Evolutionary conservation across 2,113 vertebrate species (phyloP).

Genomic region (Corythornis madagascariensis): DNA sequence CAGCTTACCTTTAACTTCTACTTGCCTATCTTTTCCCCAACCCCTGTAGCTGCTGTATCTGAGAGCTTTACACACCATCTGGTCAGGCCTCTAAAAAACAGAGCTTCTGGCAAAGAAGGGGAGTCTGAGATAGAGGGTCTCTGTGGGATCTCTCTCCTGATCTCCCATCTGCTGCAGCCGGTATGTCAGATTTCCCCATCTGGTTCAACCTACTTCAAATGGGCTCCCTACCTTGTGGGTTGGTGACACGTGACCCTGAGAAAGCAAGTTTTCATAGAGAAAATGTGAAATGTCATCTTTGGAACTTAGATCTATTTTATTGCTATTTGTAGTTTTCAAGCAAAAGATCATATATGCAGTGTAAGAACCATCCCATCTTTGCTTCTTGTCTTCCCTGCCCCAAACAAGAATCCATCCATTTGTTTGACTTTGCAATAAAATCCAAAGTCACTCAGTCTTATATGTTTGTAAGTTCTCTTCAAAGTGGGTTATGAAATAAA

Average conservation of each 20-base stretch:
- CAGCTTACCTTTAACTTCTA: background rate
- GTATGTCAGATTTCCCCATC: background rate
- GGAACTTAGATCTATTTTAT: background rate
- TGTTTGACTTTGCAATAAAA: background rate
- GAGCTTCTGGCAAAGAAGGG: background rate
- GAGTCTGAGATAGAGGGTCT: background rate
- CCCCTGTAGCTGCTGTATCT: accelerated
- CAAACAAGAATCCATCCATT: background rate
- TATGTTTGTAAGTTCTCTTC: background rate
- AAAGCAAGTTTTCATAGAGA: background rate
- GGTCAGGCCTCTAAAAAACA: background rate
- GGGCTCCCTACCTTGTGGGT: background rate
- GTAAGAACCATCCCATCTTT: background rate
- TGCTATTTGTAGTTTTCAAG: background rate
- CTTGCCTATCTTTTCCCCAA: background rate
- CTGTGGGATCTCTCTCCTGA: background rate
- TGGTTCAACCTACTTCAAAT: background rate
- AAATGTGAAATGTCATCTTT: background rate
- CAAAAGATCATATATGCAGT: background rate
- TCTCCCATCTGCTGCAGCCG: background rate
- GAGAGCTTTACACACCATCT: background rate
- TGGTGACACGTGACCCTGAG: background rate
- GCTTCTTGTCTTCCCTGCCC: background rate
- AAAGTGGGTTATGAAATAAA: background rate
- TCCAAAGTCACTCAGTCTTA: background rate